Conservation (phyloP, 2,113 vertebrate species). For the Lepus europaeus region DNA sequence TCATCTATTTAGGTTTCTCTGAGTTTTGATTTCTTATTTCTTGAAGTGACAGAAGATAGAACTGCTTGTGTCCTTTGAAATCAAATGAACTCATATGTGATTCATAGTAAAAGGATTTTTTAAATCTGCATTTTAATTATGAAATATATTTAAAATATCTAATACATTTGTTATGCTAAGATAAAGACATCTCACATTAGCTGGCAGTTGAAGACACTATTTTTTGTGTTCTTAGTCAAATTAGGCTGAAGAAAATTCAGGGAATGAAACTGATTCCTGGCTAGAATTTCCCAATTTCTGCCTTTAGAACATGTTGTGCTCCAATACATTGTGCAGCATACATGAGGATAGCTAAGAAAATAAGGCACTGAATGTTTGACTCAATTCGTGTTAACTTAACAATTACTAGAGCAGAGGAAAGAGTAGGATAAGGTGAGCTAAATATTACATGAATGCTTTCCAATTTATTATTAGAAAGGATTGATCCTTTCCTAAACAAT, state of each 20-base stretch:
- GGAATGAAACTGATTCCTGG: conserved; percentile 1
- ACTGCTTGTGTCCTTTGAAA: background rate
- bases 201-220: background rate
- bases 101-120: background rate
- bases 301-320: background rate
- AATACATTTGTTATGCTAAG: background rate
- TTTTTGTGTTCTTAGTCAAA: background rate
- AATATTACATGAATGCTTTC: background rate
- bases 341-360: background rate
- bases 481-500: background rate
- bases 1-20: background rate
- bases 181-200: background rate
- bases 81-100: background rate
- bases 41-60: background rate
- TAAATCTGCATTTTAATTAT: background rate
- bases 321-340: background rate
- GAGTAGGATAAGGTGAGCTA: background rate
- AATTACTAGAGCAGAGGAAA: background rate
- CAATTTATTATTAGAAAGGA: background rate
- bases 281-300: background rate
- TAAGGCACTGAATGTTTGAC: background rate
- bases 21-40: background rate
- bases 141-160: background rate
- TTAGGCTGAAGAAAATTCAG: background rate
- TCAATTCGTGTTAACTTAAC: background rate